phyloP scores from a whole-genome alignment of 2,888 invertebrate species.

The Aphodius granarius region DNA sequence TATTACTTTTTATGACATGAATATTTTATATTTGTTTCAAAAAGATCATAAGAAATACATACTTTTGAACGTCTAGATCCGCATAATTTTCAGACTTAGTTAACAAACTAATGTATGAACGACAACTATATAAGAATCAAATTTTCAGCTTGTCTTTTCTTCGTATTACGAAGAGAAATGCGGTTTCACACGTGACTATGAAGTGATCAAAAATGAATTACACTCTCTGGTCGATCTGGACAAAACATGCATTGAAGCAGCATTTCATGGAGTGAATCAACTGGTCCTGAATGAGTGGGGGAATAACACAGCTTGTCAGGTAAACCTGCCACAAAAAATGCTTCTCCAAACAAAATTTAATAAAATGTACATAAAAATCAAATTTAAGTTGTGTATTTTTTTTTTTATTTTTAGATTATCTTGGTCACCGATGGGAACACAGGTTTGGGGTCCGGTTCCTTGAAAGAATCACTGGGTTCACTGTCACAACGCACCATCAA shows the following conservation, averaged over 20 bases:
- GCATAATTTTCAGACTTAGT: no score
- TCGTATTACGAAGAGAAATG: constrained; percentile 64
- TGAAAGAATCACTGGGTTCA: constrained; percentile 60
- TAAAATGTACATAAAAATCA: background rate
- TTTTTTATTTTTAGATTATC: constrained; percentile 57
- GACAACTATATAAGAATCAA: background rate
- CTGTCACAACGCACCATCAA: constrained; percentile 53
- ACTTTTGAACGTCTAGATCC: no score
- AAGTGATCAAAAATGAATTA: constrained; percentile 73
- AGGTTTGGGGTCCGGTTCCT: constrained; percentile 67
- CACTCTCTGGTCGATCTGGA: constrained; percentile 81
- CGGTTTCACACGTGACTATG: constrained; percentile 88
- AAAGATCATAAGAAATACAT: no score
- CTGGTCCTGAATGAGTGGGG: constrained; percentile 89
- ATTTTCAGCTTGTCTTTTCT: constrained; percentile 52
- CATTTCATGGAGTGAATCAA: constrained; percentile 77
- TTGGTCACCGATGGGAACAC: constrained; percentile 76
- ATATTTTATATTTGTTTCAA: no score
- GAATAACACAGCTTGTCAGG: constrained; percentile 81
- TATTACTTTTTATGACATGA: no score
- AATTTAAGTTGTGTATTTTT: background rate
- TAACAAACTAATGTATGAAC: background rate
- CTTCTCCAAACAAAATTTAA: background rate
- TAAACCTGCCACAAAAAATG: constrained; percentile 42
- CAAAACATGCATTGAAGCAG: constrained; percentile 81